Conservation (phyloP, 2,113 vertebrate species). For the Trochalopteron elliotii region DNA sequence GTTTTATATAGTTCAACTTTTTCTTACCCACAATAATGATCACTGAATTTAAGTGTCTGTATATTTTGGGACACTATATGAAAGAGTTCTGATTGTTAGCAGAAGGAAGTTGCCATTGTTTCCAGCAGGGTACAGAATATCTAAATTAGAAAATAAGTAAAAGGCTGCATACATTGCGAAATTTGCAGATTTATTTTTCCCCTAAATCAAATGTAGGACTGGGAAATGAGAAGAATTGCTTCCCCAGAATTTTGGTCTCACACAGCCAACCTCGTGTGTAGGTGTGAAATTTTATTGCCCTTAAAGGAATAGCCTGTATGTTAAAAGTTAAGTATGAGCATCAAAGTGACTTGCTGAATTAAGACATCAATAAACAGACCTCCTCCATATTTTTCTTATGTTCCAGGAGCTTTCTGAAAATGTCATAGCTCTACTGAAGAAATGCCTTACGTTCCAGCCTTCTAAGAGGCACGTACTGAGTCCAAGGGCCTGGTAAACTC, state of each 20-base stretch:
- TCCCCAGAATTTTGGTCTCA: not conserved
- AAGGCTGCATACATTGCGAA: not conserved
- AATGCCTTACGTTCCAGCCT: conserved; percentile 91
- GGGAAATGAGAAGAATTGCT: not conserved
- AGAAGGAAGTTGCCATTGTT: not conserved
- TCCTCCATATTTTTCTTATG: not conserved
- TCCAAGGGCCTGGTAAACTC: not conserved
- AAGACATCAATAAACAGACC: not conserved
- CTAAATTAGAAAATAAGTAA: not conserved
- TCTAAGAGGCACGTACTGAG: conserved; percentile 83
- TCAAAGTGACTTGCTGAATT: not conserved
- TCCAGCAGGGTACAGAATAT: not conserved
- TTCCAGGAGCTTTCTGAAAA: conserved; percentile 86
- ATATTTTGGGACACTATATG: not conserved
- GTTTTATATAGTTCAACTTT: not conserved
- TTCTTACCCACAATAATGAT: not conserved
- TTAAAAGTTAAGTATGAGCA: not conserved
- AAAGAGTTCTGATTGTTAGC: not conserved
- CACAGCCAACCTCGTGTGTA: not conserved
- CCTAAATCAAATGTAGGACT: not conserved
- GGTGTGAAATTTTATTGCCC: not conserved
- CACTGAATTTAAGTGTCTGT: not conserved
- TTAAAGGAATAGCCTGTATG: not conserved
- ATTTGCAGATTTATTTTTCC: not conserved
- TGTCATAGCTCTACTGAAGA: conserved; percentile 82